Percentiles rank a stretch among this genome's conserved stretches.
phyloP scores from a whole-genome alignment of 2,797 vertebrate genomes.

The Gadopsis marmoratus region DNA sequence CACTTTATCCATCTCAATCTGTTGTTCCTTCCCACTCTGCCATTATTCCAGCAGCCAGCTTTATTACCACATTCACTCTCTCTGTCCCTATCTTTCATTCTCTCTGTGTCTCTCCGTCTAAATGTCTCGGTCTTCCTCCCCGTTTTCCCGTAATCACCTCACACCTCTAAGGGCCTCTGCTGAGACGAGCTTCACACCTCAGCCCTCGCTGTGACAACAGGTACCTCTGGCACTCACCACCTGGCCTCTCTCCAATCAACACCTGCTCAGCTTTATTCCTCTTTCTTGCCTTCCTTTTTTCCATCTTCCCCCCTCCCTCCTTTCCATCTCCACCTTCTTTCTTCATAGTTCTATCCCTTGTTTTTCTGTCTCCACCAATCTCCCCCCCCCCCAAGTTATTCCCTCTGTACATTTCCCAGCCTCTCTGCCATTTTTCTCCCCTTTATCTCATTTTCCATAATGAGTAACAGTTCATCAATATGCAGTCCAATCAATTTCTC shows the following conservation, averaged over 20 bases:
- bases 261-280: constrained; percentile 79
- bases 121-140: constrained; percentile 78
- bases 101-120: constrained; percentile 68
- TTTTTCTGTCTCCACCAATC: constrained; percentile 28
- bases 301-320: constrained; percentile 27
- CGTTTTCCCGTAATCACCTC: constrained; percentile 84
- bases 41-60: constrained; percentile 74
- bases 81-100: constrained; percentile 58
- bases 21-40: constrained; percentile 70
- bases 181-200: constrained; percentile 82
- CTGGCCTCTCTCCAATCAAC: constrained; percentile 84
- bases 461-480: constrained; percentile 34
- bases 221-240: constrained; percentile 81
- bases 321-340: constrained; percentile 38
- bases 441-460: constrained; percentile 36
- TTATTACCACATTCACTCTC: constrained; percentile 76
- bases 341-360: constrained; percentile 32
- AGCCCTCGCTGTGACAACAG: constrained; percentile 80
- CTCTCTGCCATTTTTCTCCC: constrained; percentile 28
- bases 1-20: constrained; percentile 73
- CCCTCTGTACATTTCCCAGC: constrained; percentile 20
- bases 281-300: constrained; percentile 58
- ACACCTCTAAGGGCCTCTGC: constrained; percentile 82
- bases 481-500: constrained; percentile 41
- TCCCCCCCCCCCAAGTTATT: background rate